Conservation (phyloP, 2,113 vertebrate species). For the Phodopus roborovskii region DNA sequence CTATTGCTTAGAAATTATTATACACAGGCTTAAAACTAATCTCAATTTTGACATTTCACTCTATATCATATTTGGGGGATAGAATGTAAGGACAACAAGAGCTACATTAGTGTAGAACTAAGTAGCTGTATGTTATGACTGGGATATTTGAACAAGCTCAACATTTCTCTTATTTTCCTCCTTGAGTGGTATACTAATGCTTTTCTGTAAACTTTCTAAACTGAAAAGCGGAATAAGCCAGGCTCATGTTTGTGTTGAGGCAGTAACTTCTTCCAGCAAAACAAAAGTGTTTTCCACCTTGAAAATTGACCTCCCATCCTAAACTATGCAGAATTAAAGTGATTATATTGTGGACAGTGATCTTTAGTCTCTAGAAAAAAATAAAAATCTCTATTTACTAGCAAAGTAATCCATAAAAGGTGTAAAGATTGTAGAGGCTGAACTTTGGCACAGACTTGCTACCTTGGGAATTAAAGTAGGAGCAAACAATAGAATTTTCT, state of each 20-base stretch:
- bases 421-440: neutral
- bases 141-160: neutral
- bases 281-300: neutral
- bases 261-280: neutral
- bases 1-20: neutral
- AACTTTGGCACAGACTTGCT: neutral
- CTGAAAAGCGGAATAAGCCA: neutral
- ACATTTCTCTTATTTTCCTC: neutral
- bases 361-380: neutral
- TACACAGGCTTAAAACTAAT: neutral
- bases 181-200: neutral
- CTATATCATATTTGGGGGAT: neutral
- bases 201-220: neutral
- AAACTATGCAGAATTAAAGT: neutral
- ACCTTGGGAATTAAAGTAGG: neutral
- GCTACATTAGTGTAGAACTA: no score
- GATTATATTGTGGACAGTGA: neutral
- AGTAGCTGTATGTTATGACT: neutral
- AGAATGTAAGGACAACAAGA: neutral
- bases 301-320: neutral
- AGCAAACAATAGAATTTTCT: neutral
- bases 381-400: neutral
- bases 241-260: neutral
- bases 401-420: neutral
- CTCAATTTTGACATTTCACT: neutral